Percentiles rank a stretch among this genome's conserved stretches.
Evolutionary conservation across 2,797 vertebrate genomes (phyloP).

Genomic region (Sebastes oblongus): DNA sequence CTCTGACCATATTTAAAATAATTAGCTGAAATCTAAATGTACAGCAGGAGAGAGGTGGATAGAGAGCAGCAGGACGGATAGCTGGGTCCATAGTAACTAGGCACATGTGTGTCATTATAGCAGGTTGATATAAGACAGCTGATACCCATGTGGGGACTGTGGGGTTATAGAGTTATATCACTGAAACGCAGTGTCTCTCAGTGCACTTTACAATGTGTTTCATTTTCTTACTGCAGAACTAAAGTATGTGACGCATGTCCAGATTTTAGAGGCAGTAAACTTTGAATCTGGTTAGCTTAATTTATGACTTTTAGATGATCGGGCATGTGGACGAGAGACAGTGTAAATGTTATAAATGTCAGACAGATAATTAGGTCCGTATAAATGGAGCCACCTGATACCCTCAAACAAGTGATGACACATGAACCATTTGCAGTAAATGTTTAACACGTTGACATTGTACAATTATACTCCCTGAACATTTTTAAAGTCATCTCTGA

Average conservation of each 20-base stretch:
- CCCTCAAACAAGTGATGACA: slow-evolving; percentile 16
- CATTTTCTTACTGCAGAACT: not conserved
- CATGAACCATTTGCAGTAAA: not conserved
- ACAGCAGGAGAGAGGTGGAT: not conserved
- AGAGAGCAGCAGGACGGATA: slow-evolving; percentile 18
- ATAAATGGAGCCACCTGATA: slow-evolving; percentile 36
- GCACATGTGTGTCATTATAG: slow-evolving; percentile 57
- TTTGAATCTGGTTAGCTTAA: not conserved
- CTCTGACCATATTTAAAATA: not conserved
- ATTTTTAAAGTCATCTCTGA: not conserved
- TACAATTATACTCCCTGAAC: slow-evolving; percentile 1
- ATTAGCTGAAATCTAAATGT: not conserved
- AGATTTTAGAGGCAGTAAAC: not conserved
- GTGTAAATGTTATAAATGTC: not conserved
- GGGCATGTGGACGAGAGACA: not conserved
- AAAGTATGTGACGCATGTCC: not conserved
- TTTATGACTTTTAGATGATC: slow-evolving; percentile 1
- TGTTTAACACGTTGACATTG: not conserved
- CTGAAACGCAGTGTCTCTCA: not conserved
- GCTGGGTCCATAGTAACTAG: slow-evolving; percentile 34
- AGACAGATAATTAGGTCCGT: slow-evolving; percentile 19
- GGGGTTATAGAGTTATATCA: not conserved
- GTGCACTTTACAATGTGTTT: not conserved
- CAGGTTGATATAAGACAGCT: slow-evolving; percentile 45
- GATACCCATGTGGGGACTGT: slow-evolving; percentile 26